phyloP scores from a whole-genome alignment of 1,140 invertebrate species.

The Bombus cullumanus region DNA sequence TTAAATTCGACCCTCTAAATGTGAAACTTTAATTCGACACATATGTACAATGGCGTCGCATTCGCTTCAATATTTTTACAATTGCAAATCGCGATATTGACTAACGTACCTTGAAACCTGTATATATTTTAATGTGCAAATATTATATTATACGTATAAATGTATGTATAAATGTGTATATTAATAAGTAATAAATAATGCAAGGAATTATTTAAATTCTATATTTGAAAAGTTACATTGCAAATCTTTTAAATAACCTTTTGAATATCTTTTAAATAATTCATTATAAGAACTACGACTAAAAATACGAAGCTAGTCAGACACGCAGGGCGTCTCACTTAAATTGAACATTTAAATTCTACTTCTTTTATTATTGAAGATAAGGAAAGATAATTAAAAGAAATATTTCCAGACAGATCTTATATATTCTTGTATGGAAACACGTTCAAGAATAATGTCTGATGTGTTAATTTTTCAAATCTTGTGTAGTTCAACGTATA shows the following conservation, averaged over 20 bases:
- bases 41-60: neutral
- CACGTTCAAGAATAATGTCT: too few relatives aligned
- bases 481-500: neutral
- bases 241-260: neutral
- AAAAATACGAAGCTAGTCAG: neutral
- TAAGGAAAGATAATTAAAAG: too few relatives aligned
- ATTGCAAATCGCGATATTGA: neutral
- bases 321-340: neutral
- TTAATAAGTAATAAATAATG: neutral
- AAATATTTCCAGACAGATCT: too few relatives aligned
- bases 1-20: slow-evolving; percentile 15
- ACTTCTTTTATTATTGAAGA: too few relatives aligned
- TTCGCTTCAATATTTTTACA: neutral
- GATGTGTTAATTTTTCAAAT: neutral
- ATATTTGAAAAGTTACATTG: neutral
- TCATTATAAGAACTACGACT: neutral
- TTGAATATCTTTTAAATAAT: neutral
- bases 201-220: neutral
- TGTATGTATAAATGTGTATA: neutral
- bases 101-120: neutral
- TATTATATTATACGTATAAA: neutral
- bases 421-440: too few relatives aligned
- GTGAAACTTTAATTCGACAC: slow-evolving; percentile 7
- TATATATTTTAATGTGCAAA: neutral
- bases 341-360: neutral